Base-by-base conservation (phyloP, 2,888 invertebrate species). In the Andrena fulva region DNA sequence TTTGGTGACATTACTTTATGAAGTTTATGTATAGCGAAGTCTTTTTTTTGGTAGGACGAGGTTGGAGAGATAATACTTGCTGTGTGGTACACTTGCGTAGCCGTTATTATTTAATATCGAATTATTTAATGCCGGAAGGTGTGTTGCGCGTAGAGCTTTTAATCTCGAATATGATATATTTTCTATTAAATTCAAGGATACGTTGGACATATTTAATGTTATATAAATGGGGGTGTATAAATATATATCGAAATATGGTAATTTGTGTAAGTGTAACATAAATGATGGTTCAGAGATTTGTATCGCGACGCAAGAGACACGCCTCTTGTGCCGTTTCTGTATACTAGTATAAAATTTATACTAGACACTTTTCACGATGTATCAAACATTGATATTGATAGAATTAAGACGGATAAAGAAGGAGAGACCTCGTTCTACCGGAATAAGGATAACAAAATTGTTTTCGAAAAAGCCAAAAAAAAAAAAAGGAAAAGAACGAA, bases 1-100 rank as follows among this genome's bases (percentile, higher is more conserved):
- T 66, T 24, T 59, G 20, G 31, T 35, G 16, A 72, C 1, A 35
- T 33, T 60, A 29, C 56, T 33, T 59, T 56, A 7, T 4, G 42
- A 60, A 76, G 70, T 59, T 79, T 27, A 27, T 8, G 20, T 35
- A 16, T 59, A 59, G 10, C 33, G 64, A 52, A 50, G 24, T 12
- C 16, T 12, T 16, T 20, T 20, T 20, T 48, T 69, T 59, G 69
- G 70, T 81, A 80, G 74, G 60, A 81, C 68, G 81, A 80, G 73
- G 63, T n/a, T 56, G 62, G 50, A 29, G 31, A 56, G 12, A 12
- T 52, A 50, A 64, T 69, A 33, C 33, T 59, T 56, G 48, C 16
- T n/a, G 1, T 50, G n/a, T 31, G 16, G n/a, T 2, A 63, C 12
- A n/a, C 42, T 48, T 62, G 33, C 12, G 48, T 5, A n/a, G 29